Conservation (phyloP, 2,797 vertebrate species). For the Eulemur mongoz region DNA sequence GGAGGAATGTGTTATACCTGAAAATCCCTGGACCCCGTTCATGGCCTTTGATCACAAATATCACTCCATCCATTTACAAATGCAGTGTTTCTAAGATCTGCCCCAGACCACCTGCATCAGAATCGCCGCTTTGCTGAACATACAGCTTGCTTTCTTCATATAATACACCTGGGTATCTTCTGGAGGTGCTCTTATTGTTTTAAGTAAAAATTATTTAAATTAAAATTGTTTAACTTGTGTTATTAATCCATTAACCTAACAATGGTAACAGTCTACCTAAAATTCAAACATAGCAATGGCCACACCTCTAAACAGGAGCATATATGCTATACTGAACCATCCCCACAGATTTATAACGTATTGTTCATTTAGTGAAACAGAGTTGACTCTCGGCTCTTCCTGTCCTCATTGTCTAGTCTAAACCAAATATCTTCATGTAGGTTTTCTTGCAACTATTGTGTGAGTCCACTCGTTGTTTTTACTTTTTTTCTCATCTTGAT, state of each 20-base stretch:
- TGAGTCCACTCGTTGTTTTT: not conserved
- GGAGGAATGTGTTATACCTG: not conserved
- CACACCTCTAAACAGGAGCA: not conserved
- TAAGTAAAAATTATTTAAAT: constrained; percentile 11
- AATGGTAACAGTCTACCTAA: not conserved
- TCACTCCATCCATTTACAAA: not conserved
- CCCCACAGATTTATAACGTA: not conserved
- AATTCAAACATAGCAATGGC: not conserved
- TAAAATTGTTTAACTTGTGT: not conserved
- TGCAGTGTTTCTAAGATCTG: not conserved
- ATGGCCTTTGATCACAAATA: not conserved
- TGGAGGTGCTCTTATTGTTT: not conserved
- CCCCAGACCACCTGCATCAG: not conserved
- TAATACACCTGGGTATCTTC: not conserved
- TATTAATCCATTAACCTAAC: not conserved
- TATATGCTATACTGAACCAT: not conserved
- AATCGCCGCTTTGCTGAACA: not conserved
- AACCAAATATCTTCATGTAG: not conserved
- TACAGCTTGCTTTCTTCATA: not conserved
- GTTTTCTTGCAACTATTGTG: not conserved
- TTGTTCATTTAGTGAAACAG: not conserved
- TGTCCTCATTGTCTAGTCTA: not conserved
- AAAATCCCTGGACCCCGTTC: not conserved
- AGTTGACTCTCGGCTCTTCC: not conserved
- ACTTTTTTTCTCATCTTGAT: not conserved